Percentiles rank a stretch among this genome's conserved stretches.
Evolutionary conservation across 2,113 vertebrate genomes (phyloP).

Genomic region (Melanocharis versteri): DNA sequence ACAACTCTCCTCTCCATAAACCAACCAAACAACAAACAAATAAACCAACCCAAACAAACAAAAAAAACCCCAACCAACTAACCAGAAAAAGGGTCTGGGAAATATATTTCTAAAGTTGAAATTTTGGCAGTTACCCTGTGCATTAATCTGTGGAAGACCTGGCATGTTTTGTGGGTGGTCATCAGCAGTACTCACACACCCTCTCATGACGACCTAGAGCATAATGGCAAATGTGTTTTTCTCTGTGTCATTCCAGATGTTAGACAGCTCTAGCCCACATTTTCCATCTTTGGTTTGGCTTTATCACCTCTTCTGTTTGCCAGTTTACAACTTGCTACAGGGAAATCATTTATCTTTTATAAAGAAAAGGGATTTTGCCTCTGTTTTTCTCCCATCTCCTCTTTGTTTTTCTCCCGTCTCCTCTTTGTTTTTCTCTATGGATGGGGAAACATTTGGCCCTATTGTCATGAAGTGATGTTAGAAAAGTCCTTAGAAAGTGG

Average conservation of each 20-base stretch:
- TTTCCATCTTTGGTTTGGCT: not conserved
- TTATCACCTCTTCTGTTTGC: not conserved
- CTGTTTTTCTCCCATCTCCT: no score
- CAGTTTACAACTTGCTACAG: not conserved
- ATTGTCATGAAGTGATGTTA: not conserved
- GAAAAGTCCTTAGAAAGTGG: not conserved
- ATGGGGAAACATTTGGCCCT: not conserved
- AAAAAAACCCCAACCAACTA: not conserved
- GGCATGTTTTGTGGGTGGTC: not conserved
- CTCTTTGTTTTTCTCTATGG: not conserved
- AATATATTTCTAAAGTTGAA: not conserved
- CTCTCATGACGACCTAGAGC: not conserved
- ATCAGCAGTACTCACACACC: not conserved
- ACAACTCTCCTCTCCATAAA: no score
- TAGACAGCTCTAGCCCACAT: not conserved
- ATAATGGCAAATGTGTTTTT: not conserved
- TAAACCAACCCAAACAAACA: not conserved
- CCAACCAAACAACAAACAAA: no score
- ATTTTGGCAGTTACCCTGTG: not conserved
- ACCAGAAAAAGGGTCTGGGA: not conserved
- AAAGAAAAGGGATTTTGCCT: not conserved
- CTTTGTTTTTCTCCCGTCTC: not conserved
- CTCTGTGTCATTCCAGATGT: not conserved
- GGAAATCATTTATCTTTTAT: not conserved
- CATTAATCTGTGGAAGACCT: not conserved